Base-by-base conservation (phyloP, 2,113 vertebrate genomes). In the Phrynosoma blainvillii region DNA sequence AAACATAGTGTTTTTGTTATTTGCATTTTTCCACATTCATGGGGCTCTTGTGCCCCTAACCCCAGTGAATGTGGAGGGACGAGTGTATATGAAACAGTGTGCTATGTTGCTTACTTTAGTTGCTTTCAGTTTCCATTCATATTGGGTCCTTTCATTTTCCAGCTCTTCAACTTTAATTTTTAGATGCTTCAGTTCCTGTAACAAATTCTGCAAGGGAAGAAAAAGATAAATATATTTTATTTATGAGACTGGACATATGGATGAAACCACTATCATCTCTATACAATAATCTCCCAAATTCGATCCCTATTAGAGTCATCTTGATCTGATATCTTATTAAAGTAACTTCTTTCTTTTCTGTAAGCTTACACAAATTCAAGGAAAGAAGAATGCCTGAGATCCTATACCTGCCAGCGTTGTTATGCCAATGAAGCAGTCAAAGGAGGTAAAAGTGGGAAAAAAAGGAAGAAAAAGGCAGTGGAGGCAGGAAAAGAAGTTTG, bases 121-220 rank as follows among this genome's bases (percentile, higher is more conserved):
- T 84, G 97, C 97, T 92, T 98, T 98, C 90, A 99, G 96, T 93
- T 98, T 98, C 97, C 97, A 98, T 87, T 99, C 98, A 0, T 98
- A 99, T 73, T 98, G 98, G 68, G 96, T 95, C 91, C 98, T 98
- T 95, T 99, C 98, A n/a, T 97, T 98, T 95, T 99, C 98, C 91
- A 99, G 93, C 86, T 98, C 96, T 85, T 98, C 98, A 73, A 99
- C 98, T 96, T 98, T 98, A 86, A 98, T 98, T 95, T 98, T 99
- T 59, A 99, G 97, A 74, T 96, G 96, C 86, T 95, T 97, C 65
- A 99, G 97, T 86, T 99, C 98, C 90, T 98, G 98, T 1, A 98
- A 79, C 90, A 99, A 96, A 80, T 96, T 96, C 99, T 99, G 90
- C 79, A 91, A 74, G 88, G 91, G 65, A 89, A 88, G 20, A 89